Base-by-base conservation (phyloP, 2,797 vertebrate genomes). In the Poliocrania exsul region DNA sequence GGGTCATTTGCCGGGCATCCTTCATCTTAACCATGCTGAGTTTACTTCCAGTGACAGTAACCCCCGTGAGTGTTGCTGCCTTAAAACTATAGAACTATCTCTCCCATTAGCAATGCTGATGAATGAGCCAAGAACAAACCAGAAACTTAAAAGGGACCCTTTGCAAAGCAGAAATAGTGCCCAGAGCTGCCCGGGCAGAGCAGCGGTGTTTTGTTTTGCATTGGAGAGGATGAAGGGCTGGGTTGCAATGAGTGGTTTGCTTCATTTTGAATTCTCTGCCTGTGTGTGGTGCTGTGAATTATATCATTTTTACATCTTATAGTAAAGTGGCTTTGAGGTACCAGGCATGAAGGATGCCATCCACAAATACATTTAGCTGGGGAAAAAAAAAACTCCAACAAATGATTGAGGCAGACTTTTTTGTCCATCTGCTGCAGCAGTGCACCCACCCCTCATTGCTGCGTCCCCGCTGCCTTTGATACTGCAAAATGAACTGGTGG, bases 21-120 rank as follows among this genome's bases (percentile, higher is more conserved):
- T 95, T 96, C 73, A 90, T 88, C 67, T 94, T 83, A 86, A 62
- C 91, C 6, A 8, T 2, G 7, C 71, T 74, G 93, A 89, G 88
- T 96, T 97, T 92, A 93, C 91, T 91, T 77, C 83, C 88, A 93
- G 46, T 72, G 91, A 91, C 96, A 96, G 33, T 74, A 92, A 89
- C 74, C 85, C 91, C 83, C 65, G 14, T 42, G 86, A 95, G 93
- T 58, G 60, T 37, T 67, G 72, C 81, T 91, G 86, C 83, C 66
- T 93, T 85, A 88, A 81, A 91, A 92, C 85, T 80, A 91, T 79
- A 91, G 73, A 80, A 42, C 90, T 75, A 81, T 75, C 67, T 89
- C 51, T 79, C 25, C 90, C 85, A 88, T 95, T 97, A 95, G 94
- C 92, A 92, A 84, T 90, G 91, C 86, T 86, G 84, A 82, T 94